Evolutionary conservation across 2,797 vertebrate genomes (phyloP).

Genomic region (Periparus ater): DNA sequence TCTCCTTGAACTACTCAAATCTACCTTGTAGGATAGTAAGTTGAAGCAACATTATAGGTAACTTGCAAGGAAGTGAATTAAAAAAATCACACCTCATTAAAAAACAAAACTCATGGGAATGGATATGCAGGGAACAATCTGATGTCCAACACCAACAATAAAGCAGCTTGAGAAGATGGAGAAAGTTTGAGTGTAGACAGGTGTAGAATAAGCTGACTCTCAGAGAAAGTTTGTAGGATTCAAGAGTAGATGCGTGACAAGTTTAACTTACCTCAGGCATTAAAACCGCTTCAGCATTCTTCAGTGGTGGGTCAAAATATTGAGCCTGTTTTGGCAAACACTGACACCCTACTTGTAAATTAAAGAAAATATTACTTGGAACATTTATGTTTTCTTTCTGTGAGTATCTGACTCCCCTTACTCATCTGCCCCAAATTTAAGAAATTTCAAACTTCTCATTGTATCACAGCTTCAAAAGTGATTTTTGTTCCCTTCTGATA

Average conservation of each 20-base stretch:
- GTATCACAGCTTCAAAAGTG: not conserved
- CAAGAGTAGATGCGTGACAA: not conserved
- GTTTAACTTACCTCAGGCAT: not conserved
- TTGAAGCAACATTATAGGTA: not conserved
- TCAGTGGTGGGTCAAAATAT: not conserved
- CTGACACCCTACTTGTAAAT: not conserved
- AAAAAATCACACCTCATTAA: not conserved
- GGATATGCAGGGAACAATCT: not conserved
- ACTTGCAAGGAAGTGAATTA: not conserved
- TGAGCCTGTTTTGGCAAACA: not conserved
- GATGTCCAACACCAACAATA: not conserved
- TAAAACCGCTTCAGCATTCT: not conserved
- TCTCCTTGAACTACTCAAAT: not conserved
- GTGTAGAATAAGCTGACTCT: not conserved
- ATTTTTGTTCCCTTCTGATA: not conserved
- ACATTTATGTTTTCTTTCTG: not conserved
- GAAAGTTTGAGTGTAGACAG: not conserved
- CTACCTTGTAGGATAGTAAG: not conserved
- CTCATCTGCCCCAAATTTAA: not conserved
- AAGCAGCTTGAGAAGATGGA: not conserved
- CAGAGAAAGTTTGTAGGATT: not conserved
- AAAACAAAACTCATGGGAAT: not conserved
- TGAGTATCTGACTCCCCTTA: not conserved
- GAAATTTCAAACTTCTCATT: not conserved
- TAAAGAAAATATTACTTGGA: not conserved